Percentiles rank a stretch among this genome's conserved stretches.
phyloP scores from a whole-genome alignment of 2,888 invertebrate genomes.

The Macrostomum cliftonense region DNA sequence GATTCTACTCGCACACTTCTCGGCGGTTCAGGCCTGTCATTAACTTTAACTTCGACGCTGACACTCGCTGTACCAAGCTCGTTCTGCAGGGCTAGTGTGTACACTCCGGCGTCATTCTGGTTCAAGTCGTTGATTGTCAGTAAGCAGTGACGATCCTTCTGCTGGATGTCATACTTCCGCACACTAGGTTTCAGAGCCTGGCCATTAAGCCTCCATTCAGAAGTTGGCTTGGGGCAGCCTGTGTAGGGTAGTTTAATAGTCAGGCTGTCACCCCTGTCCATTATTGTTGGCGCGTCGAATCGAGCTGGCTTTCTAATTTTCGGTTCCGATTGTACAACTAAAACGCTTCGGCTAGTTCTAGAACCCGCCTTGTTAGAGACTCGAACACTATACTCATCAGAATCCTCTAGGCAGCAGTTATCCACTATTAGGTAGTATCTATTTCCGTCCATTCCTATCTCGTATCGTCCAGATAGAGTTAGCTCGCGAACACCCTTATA shows the following conservation, averaged over 20 bases:
- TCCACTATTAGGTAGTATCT: constrained; percentile 64
- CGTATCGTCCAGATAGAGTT: constrained; percentile 26
- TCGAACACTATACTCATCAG: constrained; percentile 87
- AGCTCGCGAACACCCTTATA: constrained; percentile 86
- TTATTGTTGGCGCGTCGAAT: constrained; percentile 86
- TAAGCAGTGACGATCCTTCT: constrained; percentile 69
- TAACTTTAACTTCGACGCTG: constrained; percentile 82
- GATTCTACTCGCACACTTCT: constrained; percentile 70
- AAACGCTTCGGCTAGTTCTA: constrained; percentile 79
- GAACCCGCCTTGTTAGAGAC: constrained; percentile 85
- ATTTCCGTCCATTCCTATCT: constrained; percentile 72
- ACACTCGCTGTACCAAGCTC: constrained; percentile 83
- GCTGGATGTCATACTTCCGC: constrained; percentile 18
- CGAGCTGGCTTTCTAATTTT: constrained; percentile 89
- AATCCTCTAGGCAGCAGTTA: constrained; percentile 89
- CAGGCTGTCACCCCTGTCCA: constrained; percentile 92
- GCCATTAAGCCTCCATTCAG: constrained; percentile 79
- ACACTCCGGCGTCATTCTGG: constrained; percentile 81
- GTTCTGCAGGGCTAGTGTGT: constrained; percentile 82
- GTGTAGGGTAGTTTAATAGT: constrained; percentile 93
- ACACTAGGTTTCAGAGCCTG: constrained; percentile 43
- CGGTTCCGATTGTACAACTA: constrained; percentile 85
- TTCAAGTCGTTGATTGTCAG: constrained; percentile 81
- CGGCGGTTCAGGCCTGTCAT: constrained; percentile 90
- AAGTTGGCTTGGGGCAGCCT: constrained; percentile 73